Conservation (phyloP, 2,888 invertebrate genomes). For the Lithosia quadra region DNA sequence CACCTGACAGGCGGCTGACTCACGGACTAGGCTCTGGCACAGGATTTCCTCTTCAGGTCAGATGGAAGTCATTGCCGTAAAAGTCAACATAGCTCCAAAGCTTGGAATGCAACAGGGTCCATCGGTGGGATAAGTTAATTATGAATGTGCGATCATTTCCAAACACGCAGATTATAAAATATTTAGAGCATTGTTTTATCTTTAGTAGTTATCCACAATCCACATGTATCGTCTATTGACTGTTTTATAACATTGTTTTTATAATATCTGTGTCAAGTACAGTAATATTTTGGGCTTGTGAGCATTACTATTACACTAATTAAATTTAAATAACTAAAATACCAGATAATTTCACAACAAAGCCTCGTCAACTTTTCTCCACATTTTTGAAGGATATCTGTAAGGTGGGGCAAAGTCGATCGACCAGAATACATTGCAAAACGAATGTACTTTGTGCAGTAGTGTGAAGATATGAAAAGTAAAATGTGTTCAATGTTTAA, state of each 20-base stretch:
- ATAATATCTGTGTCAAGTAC: conserved; percentile 9
- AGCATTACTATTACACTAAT: conserved; percentile 30
- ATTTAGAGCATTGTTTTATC: background rate
- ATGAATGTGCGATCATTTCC: background rate
- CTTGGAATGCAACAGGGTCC: background rate
- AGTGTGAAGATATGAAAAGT: conserved; percentile 13
- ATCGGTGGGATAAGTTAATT: no score
- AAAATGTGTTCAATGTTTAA: background rate
- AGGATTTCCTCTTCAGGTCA: background rate
- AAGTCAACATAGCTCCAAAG: background rate
- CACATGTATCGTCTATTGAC: background rate
- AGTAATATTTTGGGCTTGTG: conserved; percentile 11
- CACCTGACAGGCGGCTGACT: background rate
- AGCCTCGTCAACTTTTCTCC: conserved; percentile 42
- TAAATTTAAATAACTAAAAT: conserved; percentile 46
- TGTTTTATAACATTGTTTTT: conserved; percentile 3
- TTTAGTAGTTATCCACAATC: background rate
- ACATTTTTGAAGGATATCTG: conserved; percentile 49
- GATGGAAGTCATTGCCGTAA: background rate
- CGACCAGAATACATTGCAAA: conserved; percentile 41
- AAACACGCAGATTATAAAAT: background rate
- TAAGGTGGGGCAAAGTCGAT: conserved; percentile 33
- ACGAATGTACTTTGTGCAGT: conserved; percentile 30
- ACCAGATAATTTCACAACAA: conserved; percentile 49
- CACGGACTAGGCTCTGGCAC: background rate